These are phyloP conservation scores for Trididemnum nubilum DNA, from an alignment of 23 tunicate species.

Conservation along the genomic window DNA sequence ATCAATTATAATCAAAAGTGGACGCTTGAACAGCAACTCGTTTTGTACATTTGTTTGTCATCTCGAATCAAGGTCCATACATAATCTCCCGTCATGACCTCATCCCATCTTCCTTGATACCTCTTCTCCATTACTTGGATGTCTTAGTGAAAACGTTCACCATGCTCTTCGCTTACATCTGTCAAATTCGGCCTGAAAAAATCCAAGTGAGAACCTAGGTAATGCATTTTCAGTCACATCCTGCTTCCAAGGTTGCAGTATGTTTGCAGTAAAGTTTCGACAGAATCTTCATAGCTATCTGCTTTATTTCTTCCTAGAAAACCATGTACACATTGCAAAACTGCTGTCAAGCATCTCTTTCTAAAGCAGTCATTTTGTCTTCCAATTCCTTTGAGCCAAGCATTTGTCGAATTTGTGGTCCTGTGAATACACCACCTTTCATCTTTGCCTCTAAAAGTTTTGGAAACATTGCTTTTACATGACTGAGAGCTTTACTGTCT, in stretches of 20 bases:
- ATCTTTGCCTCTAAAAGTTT: too few relatives aligned
- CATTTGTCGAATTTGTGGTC: too few relatives aligned
- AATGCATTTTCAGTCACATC: constrained; percentile 29
- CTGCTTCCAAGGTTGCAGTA: constrained; percentile 39
- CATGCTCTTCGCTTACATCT: too few relatives aligned
- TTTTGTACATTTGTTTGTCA: constrained; percentile 16
- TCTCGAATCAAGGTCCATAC: constrained; percentile 39
- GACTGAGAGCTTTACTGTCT: too few relatives aligned
- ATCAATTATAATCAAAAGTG: constrained; percentile 17
- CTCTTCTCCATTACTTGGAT: constrained; percentile 32
- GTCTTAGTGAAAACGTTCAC: constrained; percentile 36
- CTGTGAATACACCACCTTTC: too few relatives aligned
- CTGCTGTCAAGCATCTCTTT: constrained; percentile 22
- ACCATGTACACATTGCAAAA: constrained; percentile 17
- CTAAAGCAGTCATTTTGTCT: constrained; percentile 27
- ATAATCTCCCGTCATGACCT: constrained; percentile 24
- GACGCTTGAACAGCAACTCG: not conserved
- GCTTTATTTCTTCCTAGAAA: constrained; percentile 25
- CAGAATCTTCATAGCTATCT: constrained; percentile 19
- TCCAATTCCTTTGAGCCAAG: too few relatives aligned
- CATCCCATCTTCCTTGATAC: too few relatives aligned
- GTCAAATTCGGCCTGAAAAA: too few relatives aligned
- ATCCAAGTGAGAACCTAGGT: too few relatives aligned
- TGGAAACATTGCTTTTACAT: too few relatives aligned
- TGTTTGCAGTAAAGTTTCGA: constrained; percentile 17